Percentiles rank a stretch among this genome's conserved stretches.
Evolutionary conservation across 2,797 vertebrate genomes (phyloP).

Genomic region (Crenuchus spilurus): DNA sequence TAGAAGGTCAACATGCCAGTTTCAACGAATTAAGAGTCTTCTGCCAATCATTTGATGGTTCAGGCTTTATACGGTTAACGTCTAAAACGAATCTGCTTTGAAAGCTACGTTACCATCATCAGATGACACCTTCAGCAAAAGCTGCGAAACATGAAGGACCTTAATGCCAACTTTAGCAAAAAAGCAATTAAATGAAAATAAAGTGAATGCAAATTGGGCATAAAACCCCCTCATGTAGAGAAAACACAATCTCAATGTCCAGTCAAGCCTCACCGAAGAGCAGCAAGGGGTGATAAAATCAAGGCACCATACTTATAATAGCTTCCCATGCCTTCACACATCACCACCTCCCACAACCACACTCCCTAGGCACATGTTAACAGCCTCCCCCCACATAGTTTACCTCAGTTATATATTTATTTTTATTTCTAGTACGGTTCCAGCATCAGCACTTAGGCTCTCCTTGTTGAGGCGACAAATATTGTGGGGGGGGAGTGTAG

Average conservation of each 20-base stretch:
- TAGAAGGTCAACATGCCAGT: too few relatives aligned
- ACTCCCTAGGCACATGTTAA: constrained; percentile 61
- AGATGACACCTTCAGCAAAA: constrained; percentile 58
- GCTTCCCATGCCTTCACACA: constrained; percentile 71
- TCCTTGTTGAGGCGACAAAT: constrained; percentile 63
- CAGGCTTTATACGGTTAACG: too few relatives aligned
- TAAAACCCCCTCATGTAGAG: constrained; percentile 66
- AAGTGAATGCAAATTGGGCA: constrained; percentile 68
- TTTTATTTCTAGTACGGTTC: constrained; percentile 59
- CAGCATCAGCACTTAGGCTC: constrained; percentile 71
- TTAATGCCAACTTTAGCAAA: constrained; percentile 40
- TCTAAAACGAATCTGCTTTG: constrained; percentile 51
- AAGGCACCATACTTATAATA: constrained; percentile 70
- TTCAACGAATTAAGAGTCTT: too few relatives aligned
- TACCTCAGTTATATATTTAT: constrained; percentile 67
- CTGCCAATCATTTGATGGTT: too few relatives aligned
- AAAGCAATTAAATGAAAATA: constrained; percentile 67
- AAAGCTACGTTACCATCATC: constrained; percentile 56
- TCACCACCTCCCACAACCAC: constrained; percentile 68
- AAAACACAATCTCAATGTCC: constrained; percentile 52
- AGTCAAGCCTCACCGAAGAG: constrained; percentile 57
- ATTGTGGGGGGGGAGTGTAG: constrained; percentile 24
- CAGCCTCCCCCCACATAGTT: constrained; percentile 48
- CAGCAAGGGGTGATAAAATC: constrained; percentile 71
- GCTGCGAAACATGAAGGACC: constrained; percentile 55